Conservation (phyloP, 2,888 invertebrate species). For the Spilarctia lutea region DNA sequence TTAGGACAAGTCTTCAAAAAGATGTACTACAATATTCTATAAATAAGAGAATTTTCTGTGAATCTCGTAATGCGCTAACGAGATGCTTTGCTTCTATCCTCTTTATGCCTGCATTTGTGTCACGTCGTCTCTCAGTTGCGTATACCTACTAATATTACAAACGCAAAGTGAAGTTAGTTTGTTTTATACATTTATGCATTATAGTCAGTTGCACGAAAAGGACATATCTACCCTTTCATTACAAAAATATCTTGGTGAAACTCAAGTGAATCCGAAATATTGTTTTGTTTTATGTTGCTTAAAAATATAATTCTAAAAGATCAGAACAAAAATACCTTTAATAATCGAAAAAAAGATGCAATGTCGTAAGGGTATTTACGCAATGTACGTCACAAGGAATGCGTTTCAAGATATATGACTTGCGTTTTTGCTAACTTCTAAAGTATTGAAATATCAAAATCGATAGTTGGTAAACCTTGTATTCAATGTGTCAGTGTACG, state of each 20-base stretch:
- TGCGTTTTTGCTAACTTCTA: neutral
- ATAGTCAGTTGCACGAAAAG: neutral
- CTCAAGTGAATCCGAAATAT: no score
- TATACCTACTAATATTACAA: neutral
- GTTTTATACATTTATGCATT: no score
- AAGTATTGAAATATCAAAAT: neutral
- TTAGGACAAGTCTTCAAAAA: slow-evolving; percentile 9
- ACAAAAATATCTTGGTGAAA: no score
- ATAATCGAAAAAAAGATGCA: neutral
- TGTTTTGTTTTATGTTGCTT: no score
- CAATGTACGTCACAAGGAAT: neutral
- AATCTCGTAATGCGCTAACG: slow-evolving; percentile 42
- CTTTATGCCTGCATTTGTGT: slow-evolving; percentile 22
- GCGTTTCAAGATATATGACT: neutral
- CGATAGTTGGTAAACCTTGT: no score
- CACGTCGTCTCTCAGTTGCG: neutral
- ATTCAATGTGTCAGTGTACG: no score
- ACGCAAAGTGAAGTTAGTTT: neutral
- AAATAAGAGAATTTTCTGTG: slow-evolving; percentile 6
- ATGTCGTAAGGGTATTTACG: neutral
- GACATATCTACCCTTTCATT: no score
- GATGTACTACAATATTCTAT: slow-evolving; percentile 6
- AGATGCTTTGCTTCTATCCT: slow-evolving; percentile 40
- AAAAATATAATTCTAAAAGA: neutral
- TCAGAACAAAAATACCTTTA: neutral